Conservation (phyloP, 2,888 invertebrate species). For the Endomychus coccineus region DNA sequence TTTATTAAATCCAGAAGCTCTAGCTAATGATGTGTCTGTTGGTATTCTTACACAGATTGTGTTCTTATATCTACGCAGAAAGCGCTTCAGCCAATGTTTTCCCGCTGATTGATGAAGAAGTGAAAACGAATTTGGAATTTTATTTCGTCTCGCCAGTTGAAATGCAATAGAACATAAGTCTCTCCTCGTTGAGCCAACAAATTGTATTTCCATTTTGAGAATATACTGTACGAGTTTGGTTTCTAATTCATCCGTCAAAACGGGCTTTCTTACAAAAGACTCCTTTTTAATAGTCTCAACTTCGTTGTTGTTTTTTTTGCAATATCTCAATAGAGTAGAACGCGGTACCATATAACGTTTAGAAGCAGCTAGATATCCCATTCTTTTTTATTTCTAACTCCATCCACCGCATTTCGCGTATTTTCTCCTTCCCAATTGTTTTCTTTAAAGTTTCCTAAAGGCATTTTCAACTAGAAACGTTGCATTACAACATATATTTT, state of each 20-base stretch:
- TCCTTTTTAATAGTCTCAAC: slow-evolving; percentile 4
- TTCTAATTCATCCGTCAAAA: too few relatives aligned
- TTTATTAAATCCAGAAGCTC: slow-evolving; percentile 13
- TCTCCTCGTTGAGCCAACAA: too few relatives aligned
- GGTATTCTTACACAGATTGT: slow-evolving; percentile 11
- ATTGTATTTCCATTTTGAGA: too few relatives aligned
- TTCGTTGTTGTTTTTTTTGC: slow-evolving; percentile 4
- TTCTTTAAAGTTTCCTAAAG: slow-evolving; percentile 1
- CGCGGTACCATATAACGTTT: not conserved
- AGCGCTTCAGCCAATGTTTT: slow-evolving; percentile 9
- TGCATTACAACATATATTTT: slow-evolving; percentile 3
- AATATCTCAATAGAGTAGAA: not conserved
- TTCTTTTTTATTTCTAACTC: not conserved
- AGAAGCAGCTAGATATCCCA: slow-evolving; percentile 1
- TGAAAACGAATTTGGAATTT: slow-evolving; percentile 11
- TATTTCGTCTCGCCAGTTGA: too few relatives aligned
- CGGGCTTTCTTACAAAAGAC: slow-evolving; percentile 5
- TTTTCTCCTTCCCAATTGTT: slow-evolving; percentile 2
- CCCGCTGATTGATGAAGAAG: slow-evolving; percentile 10
- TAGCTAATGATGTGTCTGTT: slow-evolving; percentile 10
- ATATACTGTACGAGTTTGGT: too few relatives aligned
- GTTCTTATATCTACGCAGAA: too few relatives aligned
- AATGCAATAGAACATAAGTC: too few relatives aligned
- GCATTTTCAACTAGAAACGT: slow-evolving; percentile 1
- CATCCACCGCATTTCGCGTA: slow-evolving; percentile 2